Conservation (phyloP, 2,113 vertebrate genomes). For the Struthidea cinerea region DNA sequence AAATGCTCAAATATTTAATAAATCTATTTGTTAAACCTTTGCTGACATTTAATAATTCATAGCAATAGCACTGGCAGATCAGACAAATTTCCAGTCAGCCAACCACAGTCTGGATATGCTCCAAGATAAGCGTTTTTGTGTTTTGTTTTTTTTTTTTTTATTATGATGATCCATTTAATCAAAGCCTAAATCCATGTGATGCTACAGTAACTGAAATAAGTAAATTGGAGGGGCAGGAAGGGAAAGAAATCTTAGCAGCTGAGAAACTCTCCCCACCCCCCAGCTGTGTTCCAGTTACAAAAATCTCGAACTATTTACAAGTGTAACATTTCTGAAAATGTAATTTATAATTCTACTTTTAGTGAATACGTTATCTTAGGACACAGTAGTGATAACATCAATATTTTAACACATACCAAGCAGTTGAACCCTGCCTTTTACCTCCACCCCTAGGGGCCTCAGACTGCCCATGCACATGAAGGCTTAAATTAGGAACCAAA, state of each 20-base stretch:
- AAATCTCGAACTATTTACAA: slow-evolving; percentile 58
- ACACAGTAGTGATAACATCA: slow-evolving; percentile 13
- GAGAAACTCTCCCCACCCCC: slow-evolving; percentile 46
- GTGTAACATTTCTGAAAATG: slow-evolving; percentile 27
- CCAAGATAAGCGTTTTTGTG: neutral
- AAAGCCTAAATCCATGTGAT: slow-evolving; percentile 32
- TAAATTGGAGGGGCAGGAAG: neutral
- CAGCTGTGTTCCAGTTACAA: slow-evolving; percentile 61
- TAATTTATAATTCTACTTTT: slow-evolving; percentile 17
- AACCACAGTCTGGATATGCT: neutral
- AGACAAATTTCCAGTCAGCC: slow-evolving; percentile 15
- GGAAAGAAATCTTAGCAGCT: slow-evolving; percentile 56
- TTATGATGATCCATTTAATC: slow-evolving; percentile 41
- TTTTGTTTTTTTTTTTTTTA: neutral
- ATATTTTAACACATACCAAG: neutral
- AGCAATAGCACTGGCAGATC: neutral
- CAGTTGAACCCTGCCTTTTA: neutral
- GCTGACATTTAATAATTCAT: slow-evolving; percentile 7
- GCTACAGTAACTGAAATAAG: slow-evolving; percentile 54
- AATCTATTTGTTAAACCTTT: neutral
- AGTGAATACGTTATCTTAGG: slow-evolving; percentile 42
- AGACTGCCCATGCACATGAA: neutral
- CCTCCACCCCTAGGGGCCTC: neutral
- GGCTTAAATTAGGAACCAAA: neutral
- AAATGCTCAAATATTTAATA: slow-evolving; percentile 49